phyloP scores from a whole-genome alignment of 1,140 invertebrate genomes.

The Panulirus ornatus region DNA sequence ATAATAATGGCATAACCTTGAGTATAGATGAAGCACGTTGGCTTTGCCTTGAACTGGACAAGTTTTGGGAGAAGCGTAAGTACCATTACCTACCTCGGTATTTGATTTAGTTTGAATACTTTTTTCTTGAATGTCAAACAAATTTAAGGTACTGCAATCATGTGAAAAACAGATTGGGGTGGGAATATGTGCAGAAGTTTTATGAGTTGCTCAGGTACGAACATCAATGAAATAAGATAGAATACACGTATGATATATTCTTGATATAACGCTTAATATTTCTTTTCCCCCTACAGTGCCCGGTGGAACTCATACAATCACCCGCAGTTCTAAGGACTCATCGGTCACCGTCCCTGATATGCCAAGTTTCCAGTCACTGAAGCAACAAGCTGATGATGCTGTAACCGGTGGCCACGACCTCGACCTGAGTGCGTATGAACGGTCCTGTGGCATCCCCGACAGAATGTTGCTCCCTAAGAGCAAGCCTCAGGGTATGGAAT shows the following conservation, averaged over 20 bases:
- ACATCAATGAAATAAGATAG: neutral
- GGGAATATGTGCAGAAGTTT: too few species aligned
- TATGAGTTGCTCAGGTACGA: too few species aligned
- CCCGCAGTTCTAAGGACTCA: neutral
- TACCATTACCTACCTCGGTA: neutral
- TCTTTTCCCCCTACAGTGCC: slow-evolving; percentile 25
- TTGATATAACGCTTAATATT: too few species aligned
- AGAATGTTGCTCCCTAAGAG: slow-evolving; percentile 27
- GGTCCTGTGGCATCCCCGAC: neutral
- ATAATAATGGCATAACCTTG: slow-evolving; percentile 31
- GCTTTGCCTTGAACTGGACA: slow-evolving; percentile 37
- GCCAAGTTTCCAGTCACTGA: neutral
- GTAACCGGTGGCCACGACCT: slow-evolving; percentile 10
- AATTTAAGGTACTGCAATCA: too few species aligned
- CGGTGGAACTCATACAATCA: neutral
- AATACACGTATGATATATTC: neutral
- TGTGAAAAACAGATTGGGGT: too few species aligned
- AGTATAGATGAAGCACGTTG: slow-evolving; percentile 30
- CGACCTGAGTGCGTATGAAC: neutral
- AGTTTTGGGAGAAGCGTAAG: slow-evolving; percentile 45
- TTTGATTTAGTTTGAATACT: too few species aligned
- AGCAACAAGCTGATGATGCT: slow-evolving; percentile 1
- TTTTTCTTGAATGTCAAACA: too few species aligned
- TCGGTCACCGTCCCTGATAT: slow-evolving; percentile 30
- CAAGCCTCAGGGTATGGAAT: neutral